Conservation (phyloP, 2,888 invertebrate genomes). For the Tenthredo scrophulariae region DNA sequence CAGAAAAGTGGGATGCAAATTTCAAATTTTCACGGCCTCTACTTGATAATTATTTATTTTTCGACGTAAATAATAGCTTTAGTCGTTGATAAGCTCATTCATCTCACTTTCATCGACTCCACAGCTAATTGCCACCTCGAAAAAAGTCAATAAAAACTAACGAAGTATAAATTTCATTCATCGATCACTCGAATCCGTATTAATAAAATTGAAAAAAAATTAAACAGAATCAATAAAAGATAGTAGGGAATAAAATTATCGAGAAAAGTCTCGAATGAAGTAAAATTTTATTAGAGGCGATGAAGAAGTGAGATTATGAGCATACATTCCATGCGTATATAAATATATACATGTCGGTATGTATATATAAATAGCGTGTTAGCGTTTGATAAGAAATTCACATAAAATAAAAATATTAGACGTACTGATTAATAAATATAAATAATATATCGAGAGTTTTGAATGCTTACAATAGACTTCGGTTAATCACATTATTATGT, state of each 20-base stretch:
- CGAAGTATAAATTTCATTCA: background rate
- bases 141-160: background rate
- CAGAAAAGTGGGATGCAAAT: conserved; percentile 47
- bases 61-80: conserved; percentile 49
- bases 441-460: conserved; percentile 70
- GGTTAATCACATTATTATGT: conserved; percentile 70
- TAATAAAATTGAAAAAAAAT: background rate
- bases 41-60: conserved; percentile 53
- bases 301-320: conserved; percentile 48
- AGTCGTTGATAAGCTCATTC: conserved; percentile 42
- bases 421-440: conserved; percentile 62
- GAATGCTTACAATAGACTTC: conserved; percentile 69
- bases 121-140: background rate
- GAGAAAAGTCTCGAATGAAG: background rate
- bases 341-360: conserved; percentile 59
- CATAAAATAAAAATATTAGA: conserved; percentile 60
- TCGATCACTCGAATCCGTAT: background rate
- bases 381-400: conserved; percentile 69
- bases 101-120: conserved; percentile 31
- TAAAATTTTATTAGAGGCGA: background rate
- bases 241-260: background rate
- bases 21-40: conserved; percentile 46
- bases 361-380: conserved; percentile 66
- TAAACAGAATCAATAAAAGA: background rate
- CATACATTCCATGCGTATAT: conserved; percentile 71